Base-by-base conservation (phyloP, 2,797 vertebrate genomes). In the Cossypha dichroa region DNA sequence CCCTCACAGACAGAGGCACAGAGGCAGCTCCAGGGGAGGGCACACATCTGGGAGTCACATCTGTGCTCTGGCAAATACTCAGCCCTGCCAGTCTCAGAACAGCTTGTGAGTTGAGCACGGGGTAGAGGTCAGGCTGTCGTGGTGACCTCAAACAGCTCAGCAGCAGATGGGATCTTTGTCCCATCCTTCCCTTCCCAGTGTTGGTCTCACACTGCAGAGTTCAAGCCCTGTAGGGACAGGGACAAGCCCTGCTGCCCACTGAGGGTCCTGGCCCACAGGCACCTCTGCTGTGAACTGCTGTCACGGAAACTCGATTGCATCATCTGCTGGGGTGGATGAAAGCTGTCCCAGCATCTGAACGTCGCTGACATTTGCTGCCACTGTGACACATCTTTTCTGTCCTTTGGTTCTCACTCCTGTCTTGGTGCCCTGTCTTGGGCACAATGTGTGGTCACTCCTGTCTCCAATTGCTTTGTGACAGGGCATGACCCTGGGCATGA, bases 41-140 rank as follows among this genome's bases (percentile, higher is more conserved):
- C 23, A 28, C 56, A 31, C 75, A 88, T 82, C 90, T 95, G 94
- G 75, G 54, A 41, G 67, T 54, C 88, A 73, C 82, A 83, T 92
- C 79, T 85, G 68, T 73, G 55, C 79, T 63, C 67, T 34, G 28
- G 29, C 17, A 34, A 46, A 34, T n/a, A 7, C 58, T 40, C 45
- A 3, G 7, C 41, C n/a, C 55, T 63, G 56, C 76, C 54, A 72
- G 49, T 25, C 62, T 68, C 38, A 58, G 26, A 83, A 12, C 43
- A 77, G 68, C 43, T 66, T 58, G 54, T 13, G 43, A 17, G 33
- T 28, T 49, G 72, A 60, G 79, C 3, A 0, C 10, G 34, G 41
- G 19, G 3, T n/a, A n/a, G 56, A 29, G 60, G 52, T 70, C 34
- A 7, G 43, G 64, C 25, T 63, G 41, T 13, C 34, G 72, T 29